Base-by-base conservation (phyloP, 2,888 invertebrate genomes). In the Ormia ochracea region DNA sequence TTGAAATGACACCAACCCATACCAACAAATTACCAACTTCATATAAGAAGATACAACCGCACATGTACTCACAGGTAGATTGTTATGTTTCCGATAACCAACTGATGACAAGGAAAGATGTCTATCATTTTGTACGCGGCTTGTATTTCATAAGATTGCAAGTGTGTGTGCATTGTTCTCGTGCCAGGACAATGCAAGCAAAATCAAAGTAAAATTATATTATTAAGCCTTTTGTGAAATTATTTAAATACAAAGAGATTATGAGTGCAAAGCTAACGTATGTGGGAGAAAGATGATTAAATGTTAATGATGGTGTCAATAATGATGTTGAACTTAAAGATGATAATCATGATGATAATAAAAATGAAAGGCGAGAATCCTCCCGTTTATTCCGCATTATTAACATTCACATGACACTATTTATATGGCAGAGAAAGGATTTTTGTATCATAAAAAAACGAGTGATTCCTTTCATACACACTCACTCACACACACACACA, bases 201-300 rank as follows among this genome's bases (percentile, higher is more conserved):
- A 63, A 63, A 72, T 26, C 63, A 54, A 76, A 72, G 48, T 56
- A 63, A 72, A 68, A 80, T 73, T 33, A 73, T 56, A 76, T 56
- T 56, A 72, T 61, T 73, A 76, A 80, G 68, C 63, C 63, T 76
- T 79, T 80, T 72, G 66, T 73, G 58, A 66, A 76, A 61, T 76
- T 63, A 76, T 73, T 76, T 80, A 68, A 73, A 76, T 68, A 69
- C 78, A 61, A 23, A 26, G 7, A 69, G 69, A 79, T 74, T 74
- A 79, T 58, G 68, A 26, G 56, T 17, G 36, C 4, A 45, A 6
- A 59, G 9, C 0, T 4, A 45, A 17, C 10, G 36, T 26, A 48
- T 69, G 19, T 38, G 19, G 17, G 23, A 54, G 6, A 19, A 54
- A 26, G 33, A 43, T 52, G 58, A n/a, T n/a, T n/a, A n/a, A n/a